Base-by-base conservation (phyloP, 2,113 vertebrate species). In the Cinclus mexicanus region DNA sequence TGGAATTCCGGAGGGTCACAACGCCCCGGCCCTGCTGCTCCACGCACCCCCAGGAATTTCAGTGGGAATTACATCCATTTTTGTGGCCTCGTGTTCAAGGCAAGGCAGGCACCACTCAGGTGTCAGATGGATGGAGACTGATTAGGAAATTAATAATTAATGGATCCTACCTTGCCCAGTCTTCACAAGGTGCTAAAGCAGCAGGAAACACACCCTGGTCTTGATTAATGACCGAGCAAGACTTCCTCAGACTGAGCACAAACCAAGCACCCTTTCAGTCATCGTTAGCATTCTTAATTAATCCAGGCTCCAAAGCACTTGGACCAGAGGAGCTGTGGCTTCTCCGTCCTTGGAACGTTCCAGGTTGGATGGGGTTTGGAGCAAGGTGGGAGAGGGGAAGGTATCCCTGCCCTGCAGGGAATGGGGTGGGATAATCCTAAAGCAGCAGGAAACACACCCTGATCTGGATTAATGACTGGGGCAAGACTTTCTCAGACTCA, bases 31-130 rank as follows among this genome's bases (percentile, higher is more conserved):
- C 47, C 83, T 8, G 59, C 31, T 22, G 31, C 37, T 3, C 46
- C 9, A 2, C 21, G 5, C 21, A 2, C 33, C 0, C 1, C 0
- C 1, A 1, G 25, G 77, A 9, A 25, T 31, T 28, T 7, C 19
- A 18, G 14, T 8, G 61, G 83, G 52, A 89, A 52, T 25, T 0
- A 2, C 46, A 35, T 8, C 47, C 35, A 2, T 10, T 33, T 50
- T 14, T 22, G 19, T 7, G 6, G 44, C 18, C 17, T 31, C 0
- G 5, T 1, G 14, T 8, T 41, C 33, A 35, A n/a, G 41, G 8
- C 18, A 5, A 39, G 19, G 9, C 29, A 15, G 68, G 37, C 53
- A 9, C 17, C 2, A 37, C 35, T 37, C 35, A 37, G 6, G 2
- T 2, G n/a, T 35, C 6, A 8, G 26, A 15, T 0, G 31, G 65